Base-by-base conservation (phyloP, 2,888 invertebrate genomes). In the Thysanoteuthis rhombus region DNA sequence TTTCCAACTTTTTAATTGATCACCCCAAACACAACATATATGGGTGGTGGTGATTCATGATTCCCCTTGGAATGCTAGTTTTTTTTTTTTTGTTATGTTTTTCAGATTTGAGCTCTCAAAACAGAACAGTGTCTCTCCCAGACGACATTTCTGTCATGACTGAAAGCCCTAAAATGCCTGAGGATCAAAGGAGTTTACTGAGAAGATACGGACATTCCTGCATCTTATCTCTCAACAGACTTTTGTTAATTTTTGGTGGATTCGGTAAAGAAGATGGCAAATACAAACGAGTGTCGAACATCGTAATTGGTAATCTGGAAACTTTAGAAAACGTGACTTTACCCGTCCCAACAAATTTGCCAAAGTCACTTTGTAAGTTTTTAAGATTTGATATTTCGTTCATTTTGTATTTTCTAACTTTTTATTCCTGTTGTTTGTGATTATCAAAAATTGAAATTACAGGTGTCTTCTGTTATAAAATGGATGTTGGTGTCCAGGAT, bases 241-340 rank as follows among this genome's bases (percentile, higher is more conserved):
- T 93, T 58, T 91, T 95, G 25, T 75, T 96, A 36, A 95, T 95
- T 93, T 92, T 95, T 19, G 96, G 96, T 93, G 96, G 96, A 16
- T 96, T 96, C 95, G 96, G 96, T 36, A 95, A 96, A 91, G 95
- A 95, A 93, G 94, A 94, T 75, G 96, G 96, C 12, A 95, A 96
- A 93, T 96, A 96, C 94, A 95, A 95, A 94, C 93, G 96, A 40
- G 94, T 96, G 32, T 94, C 95, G 40, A 95, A 96, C 58, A 94
- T 96, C 45, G 94, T 95, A 10, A 93, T 95, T 12, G 94, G 95
- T 89, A 94, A 96, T 93, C 28, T 94, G 16, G 93, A 90, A 47
- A 94, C 95, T 32, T 93, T 95, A 93, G 94, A 95, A 92, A 95
- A 94, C 6, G 93, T 93, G 19, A 94, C 75, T 75, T 75, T 75